Percentiles rank a stretch among this genome's conserved stretches.
These are phyloP conservation scores for Rhagonycha lutea DNA, from an alignment of 2,888 invertebrate species.

Conservation along the genomic window DNA sequence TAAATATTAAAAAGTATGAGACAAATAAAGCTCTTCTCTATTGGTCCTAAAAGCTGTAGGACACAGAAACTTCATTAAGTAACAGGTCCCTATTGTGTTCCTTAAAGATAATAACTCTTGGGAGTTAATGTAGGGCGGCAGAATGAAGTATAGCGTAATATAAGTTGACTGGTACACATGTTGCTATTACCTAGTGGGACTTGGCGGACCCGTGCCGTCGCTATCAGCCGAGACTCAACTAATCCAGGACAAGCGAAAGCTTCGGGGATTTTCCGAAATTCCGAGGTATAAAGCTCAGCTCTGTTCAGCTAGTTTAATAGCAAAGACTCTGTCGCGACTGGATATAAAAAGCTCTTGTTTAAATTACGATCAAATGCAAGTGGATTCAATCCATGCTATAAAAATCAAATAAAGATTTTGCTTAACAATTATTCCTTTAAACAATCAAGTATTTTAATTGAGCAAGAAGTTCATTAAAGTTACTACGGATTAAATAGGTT, in stretches of 20 bases:
- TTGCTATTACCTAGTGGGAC: slow-evolving; percentile 41
- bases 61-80: slow-evolving; percentile 26
- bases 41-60: slow-evolving; percentile 9
- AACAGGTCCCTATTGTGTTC: slow-evolving; percentile 29
- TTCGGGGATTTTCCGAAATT: slow-evolving; percentile 53
- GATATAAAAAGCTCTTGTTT: slow-evolving; percentile 46
- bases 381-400: slow-evolving; percentile 32
- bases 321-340: slow-evolving; percentile 43
- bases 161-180: slow-evolving; percentile 48
- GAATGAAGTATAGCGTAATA: slow-evolving; percentile 41
- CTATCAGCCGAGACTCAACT: slow-evolving; percentile 46
- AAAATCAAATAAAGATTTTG: slow-evolving; percentile 32
- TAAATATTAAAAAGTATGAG: not conserved
- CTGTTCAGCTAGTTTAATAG: slow-evolving; percentile 40
- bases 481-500: slow-evolving; percentile 18
- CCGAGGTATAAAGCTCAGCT: slow-evolving; percentile 47
- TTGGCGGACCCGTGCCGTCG: slow-evolving; percentile 33
- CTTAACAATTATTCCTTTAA: slow-evolving; percentile 24
- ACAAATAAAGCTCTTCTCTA: not conserved
- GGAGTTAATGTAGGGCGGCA: slow-evolving; percentile 39
- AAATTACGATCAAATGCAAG: slow-evolving; percentile 41
- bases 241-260: slow-evolving; percentile 51
- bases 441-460: slow-evolving; percentile 23
- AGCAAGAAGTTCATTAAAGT: slow-evolving; percentile 23
- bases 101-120: slow-evolving; percentile 37